phyloP scores from a whole-genome alignment of 92 coral and sea anemone genomes.

The Epizoanthus scotinus region DNA sequence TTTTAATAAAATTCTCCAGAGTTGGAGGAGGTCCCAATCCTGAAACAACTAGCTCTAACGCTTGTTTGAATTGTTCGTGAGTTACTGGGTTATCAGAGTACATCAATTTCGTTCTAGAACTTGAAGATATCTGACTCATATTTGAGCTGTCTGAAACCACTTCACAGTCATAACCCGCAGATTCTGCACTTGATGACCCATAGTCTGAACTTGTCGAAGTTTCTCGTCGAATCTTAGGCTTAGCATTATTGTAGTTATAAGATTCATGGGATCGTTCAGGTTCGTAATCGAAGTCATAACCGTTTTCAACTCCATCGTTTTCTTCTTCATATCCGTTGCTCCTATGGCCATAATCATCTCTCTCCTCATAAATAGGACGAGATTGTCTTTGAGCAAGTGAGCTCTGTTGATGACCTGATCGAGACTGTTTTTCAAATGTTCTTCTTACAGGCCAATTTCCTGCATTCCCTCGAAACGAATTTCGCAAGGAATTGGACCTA shows the following conservation, averaged over 20 bases:
- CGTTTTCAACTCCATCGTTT: constrained; percentile 35
- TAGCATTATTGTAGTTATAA: constrained; percentile 15
- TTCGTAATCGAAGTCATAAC: constrained; percentile 31
- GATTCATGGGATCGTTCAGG: constrained; percentile 40
- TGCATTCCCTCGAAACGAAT: constrained; percentile 77
- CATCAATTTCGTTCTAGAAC: constrained; percentile 90
- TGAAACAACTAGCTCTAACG: constrained; percentile 85
- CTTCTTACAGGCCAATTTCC: constrained; percentile 56
- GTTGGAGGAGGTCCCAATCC: constrained; percentile 77
- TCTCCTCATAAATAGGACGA: constrained; percentile 36
- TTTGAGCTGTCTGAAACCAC: constrained; percentile 60
- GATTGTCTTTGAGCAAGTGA: constrained; percentile 30
- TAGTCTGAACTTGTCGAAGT: constrained; percentile 82
- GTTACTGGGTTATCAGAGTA: constrained; percentile 92
- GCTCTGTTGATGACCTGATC: constrained; percentile 38
- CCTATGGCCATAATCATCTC: constrained; percentile 21
- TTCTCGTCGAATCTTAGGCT: constrained; percentile 61
- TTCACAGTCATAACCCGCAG: constrained; percentile 52
- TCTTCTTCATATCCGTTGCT: constrained; percentile 42
- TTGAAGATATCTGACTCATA: constrained; percentile 54
- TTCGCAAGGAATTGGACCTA: constrained; percentile 94
- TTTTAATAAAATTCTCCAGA: constrained; percentile 95
- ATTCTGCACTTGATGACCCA: constrained; percentile 89
- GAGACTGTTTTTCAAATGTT: constrained; percentile 27
- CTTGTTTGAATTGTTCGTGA: constrained; percentile 94